Percentiles rank a stretch among this genome's conserved stretches.
phyloP scores from a whole-genome alignment of 2,797 vertebrate genomes.

The Eupleurogrammus muticus region DNA sequence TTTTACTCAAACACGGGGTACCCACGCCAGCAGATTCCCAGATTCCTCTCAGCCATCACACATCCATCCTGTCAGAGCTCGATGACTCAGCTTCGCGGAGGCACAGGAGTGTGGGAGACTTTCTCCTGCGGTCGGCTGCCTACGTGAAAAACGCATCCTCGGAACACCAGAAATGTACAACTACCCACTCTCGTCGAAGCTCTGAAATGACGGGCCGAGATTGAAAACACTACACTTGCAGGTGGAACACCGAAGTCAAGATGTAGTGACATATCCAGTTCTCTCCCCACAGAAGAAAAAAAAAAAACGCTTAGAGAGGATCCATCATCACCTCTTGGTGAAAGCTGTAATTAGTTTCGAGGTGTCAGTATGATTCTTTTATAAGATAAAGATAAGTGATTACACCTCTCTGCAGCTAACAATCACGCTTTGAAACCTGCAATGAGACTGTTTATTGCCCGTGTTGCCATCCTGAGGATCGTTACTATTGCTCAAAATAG shows the following conservation, averaged over 20 bases:
- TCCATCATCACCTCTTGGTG: slow-evolving; percentile 29
- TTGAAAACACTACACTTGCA: slow-evolving; percentile 19
- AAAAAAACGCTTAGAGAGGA: slow-evolving; percentile 14
- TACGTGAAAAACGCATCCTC: slow-evolving; percentile 75
- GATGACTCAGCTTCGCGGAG: slow-evolving; percentile 80
- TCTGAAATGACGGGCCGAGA: slow-evolving; percentile 47
- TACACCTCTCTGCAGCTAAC: slow-evolving; percentile 20
- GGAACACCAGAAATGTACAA: slow-evolving; percentile 52
- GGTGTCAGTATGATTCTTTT: slow-evolving; percentile 35
- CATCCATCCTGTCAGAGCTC: slow-evolving; percentile 67
- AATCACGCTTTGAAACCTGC: slow-evolving; percentile 38
- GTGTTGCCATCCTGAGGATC: slow-evolving; percentile 50
- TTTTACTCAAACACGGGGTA: slow-evolving; percentile 16
- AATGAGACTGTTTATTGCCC: slow-evolving; percentile 39
- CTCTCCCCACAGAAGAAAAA: background rate
- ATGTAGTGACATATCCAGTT: slow-evolving; percentile 12
- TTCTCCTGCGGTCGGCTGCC: slow-evolving; percentile 70
- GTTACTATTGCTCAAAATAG: slow-evolving; percentile 60
- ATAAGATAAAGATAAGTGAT: slow-evolving; percentile 45
- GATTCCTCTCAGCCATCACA: slow-evolving; percentile 63
- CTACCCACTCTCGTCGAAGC: slow-evolving; percentile 49
- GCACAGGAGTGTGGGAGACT: slow-evolving; percentile 74
- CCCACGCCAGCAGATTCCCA: slow-evolving; percentile 46
- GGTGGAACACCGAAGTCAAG: background rate
- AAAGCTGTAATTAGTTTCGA: slow-evolving; percentile 40